Evolutionary conservation across 2,888 invertebrate species (phyloP), one percentile per base, ranked within the genome.

Genomic region (Sarcophaga rosellei): DNA sequence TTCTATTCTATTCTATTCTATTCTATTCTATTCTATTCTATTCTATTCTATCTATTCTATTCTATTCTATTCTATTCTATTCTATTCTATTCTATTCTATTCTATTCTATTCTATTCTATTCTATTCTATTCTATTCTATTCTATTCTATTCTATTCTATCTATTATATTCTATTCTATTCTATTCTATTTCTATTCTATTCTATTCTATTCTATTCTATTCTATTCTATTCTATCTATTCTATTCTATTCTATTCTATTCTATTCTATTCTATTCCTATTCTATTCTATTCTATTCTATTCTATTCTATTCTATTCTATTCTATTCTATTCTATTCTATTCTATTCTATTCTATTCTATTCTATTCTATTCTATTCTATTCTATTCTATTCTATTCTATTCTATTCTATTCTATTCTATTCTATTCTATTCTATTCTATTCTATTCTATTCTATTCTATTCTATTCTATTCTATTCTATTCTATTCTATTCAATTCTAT

Each of bases 361-460:
- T 75, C 75, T 75, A 75, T 75, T 75, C 75, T 75, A 75, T 75
- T 75, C 75, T 75, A 75, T 75, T 75, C 75, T 75, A 75, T 75
- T 75, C 75, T 75, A 75, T 75, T 75, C 75, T 75, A 75, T 75
- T 75, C 75, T 75, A 75, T 75, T 75, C 75, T 75, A 75, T 75
- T 75, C 75, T 65, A 65, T 65, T 75, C 75, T 75, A 75, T 75
- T 75, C 75, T 75, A 75, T 75, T 75, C 75, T 75, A 75, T 75
- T 75, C 75, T 75, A 75, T 76, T 76, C 76, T 76, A 76, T 76
- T 66, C 76, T 76, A 75, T 76, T 76, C 76, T 76, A 76, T 76
- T 76, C 76, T 76, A 76, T 76, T 76, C 76, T 76, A 76, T 76
- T 76, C 76, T 76, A 76, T 76, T 76, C 76, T 76, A 76, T 76